Base-by-base conservation (phyloP, 1,140 invertebrate genomes). In the Nephila pilipes region DNA sequence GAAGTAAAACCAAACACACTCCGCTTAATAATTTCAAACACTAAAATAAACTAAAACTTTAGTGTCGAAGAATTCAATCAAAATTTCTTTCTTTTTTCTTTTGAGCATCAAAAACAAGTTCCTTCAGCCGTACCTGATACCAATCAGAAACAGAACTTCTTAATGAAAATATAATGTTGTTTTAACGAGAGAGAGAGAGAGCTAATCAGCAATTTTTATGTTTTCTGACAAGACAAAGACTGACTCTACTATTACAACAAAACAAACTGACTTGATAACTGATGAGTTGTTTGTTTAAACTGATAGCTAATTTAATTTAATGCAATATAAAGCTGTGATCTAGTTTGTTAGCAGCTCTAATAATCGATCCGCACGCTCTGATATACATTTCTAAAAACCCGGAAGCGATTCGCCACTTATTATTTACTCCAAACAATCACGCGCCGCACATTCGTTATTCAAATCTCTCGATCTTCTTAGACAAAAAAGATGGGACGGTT, bases 231-330 rank as follows among this genome's bases (percentile, higher is more conserved):
- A 46, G 46, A 46, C 46, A 46, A 46, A 46, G 46, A 46, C 46
- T 46, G 46, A 1, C 12, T 46, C 46, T 46, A 46, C 46, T 46
- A 46, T 46, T 10, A 75, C 69, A 75, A 75, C 1, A 18, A 75
- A 36, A 36, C 2, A 75, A 12, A 63, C 0, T 65, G n/a, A 2
- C 3, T n/a, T 14, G 22, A 29, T 65, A 29, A 75, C 69, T 20
- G 32, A 65, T n/a, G 22, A 25, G 6, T 10, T 65, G 63, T 65
- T 36, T 75, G 32, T 32, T 75, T 16, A 10, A 29, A 18, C 29
- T 75, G 29, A 32, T 75, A 36, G 65, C 29, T 75, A 32, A 75
- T 75, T 75, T 75, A 75, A 75, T 75, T 75, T 75, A 75, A 75
- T 25, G 2, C 25, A 75, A 69, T 4, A 6, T 8, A 29, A 25